These are phyloP conservation scores for Nipponacmea schrenckii DNA, from an alignment of 2,888 invertebrate genomes.

Conservation along the genomic window DNA sequence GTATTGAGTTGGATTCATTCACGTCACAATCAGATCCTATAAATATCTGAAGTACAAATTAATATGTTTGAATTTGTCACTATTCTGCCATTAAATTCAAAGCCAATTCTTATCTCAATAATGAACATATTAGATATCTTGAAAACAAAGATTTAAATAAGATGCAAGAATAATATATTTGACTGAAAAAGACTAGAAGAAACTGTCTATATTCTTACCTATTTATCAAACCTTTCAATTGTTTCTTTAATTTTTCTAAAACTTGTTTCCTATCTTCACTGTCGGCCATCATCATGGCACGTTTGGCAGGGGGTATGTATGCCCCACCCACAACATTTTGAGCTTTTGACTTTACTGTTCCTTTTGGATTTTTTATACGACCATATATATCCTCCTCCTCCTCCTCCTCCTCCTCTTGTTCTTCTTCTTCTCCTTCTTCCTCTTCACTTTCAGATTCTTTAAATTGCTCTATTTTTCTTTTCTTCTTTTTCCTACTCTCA, in stretches of 20 bases:
- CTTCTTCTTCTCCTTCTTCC: conserved; percentile 5
- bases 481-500: no score
- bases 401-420: conserved; percentile 67
- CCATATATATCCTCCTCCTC: conserved; percentile 89
- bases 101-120: no score
- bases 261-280: conserved; percentile 70
- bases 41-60: no score
- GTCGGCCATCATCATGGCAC: conserved; percentile 71
- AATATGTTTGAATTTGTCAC: no score
- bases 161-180: no score
- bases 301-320: conserved; percentile 86
- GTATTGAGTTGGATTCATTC: no score
- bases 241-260: conserved; percentile 77
- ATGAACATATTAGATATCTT: no score
- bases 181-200: no score
- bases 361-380: conserved; percentile 81
- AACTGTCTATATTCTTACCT: conserved; percentile 61
- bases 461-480: not conserved
- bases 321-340: conserved; percentile 69
- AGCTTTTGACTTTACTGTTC: conserved; percentile 75
- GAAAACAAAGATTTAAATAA: no score
- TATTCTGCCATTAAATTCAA: no score
- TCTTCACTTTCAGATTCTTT: not conserved
- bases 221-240: conserved; percentile 89
- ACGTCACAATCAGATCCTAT: no score